Conservation (phyloP, 1,140 invertebrate genomes). For the Hycleus phaleratus region DNA sequence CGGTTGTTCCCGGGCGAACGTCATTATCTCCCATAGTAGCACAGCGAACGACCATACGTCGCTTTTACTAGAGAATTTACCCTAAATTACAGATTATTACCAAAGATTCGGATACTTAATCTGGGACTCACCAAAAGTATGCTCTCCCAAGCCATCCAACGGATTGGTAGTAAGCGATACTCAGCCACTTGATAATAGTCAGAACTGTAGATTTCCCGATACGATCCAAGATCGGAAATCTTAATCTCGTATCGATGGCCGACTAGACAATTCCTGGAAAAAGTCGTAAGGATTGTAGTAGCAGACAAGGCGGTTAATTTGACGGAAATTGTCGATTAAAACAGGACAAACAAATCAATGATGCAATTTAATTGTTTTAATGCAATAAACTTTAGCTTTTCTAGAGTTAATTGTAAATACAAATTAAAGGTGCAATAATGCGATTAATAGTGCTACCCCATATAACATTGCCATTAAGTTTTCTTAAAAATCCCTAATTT, state of each 20-base stretch:
- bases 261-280: slow-evolving; percentile 67
- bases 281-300: background rate
- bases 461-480: too few relatives aligned
- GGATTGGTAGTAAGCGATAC: slow-evolving; percentile 48
- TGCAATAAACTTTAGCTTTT: too few relatives aligned
- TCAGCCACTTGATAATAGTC: slow-evolving; percentile 64
- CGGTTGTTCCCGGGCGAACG: slow-evolving; percentile 75
- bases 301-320: too few relatives aligned
- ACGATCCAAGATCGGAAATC: slow-evolving; percentile 67
- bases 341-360: too few relatives aligned
- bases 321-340: too few relatives aligned
- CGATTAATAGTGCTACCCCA: too few relatives aligned
- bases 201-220: slow-evolving; percentile 55
- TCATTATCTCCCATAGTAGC: slow-evolving; percentile 82
- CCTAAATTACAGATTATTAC: slow-evolving; percentile 42
- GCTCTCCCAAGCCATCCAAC: slow-evolving; percentile 67
- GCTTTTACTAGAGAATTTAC: slow-evolving; percentile 76
- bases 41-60: slow-evolving; percentile 89
- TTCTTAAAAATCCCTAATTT: too few relatives aligned
- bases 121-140: slow-evolving; percentile 52
- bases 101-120: too few relatives aligned
- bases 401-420: too few relatives aligned
- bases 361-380: too few relatives aligned
- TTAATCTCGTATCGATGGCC: slow-evolving; percentile 61
- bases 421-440: too few relatives aligned